A percentile compares a stretch with the other conserved stretches of the same genome.
phyloP scores from a whole-genome alignment of 2,888 invertebrate species.

The Panzeria rudis region DNA sequence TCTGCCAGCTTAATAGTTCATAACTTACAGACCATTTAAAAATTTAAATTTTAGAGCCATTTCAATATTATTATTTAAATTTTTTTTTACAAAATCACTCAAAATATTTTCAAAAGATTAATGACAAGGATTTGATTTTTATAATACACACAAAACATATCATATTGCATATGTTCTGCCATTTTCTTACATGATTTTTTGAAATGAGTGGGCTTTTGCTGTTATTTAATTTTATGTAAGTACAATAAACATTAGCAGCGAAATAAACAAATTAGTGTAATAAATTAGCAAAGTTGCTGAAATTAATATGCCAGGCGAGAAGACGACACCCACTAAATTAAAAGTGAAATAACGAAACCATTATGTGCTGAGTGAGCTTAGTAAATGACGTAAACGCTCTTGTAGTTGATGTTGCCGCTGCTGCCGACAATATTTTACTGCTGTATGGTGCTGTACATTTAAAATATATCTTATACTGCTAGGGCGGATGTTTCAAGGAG shows the following conservation, averaged over 20 bases:
- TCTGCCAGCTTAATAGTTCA: too few relatives aligned
- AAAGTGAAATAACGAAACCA: constrained; percentile 78
- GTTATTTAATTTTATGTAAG: constrained; percentile 51
- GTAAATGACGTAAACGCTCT: constrained; percentile 12
- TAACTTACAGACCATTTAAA: too few relatives aligned
- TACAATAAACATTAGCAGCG: constrained; percentile 51
- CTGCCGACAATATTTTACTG: constrained; percentile 8
- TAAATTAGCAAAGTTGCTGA: constrained; percentile 76
- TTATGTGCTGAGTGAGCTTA: constrained; percentile 58
- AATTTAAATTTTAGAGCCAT: too few relatives aligned
- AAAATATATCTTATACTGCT: constrained; percentile 59
- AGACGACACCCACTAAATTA: constrained; percentile 79
- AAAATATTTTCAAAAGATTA: background rate
- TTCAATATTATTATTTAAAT: too few relatives aligned
- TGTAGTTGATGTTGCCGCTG: constrained; percentile 40
- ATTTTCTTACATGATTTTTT: background rate
- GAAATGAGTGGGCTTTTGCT: constrained; percentile 19
- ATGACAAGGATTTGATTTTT: constrained; percentile 28
- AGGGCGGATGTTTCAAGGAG: constrained; percentile 74
- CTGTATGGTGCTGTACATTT: constrained; percentile 41
- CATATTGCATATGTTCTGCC: background rate
- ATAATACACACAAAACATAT: background rate
- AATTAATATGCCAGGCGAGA: constrained; percentile 75
- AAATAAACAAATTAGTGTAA: constrained; percentile 74
- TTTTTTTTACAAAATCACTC: background rate